A percentile compares a stretch with the other conserved stretches of the same genome.
phyloP scores from a whole-genome alignment of 1,140 invertebrate species.

The Amyelois transitella region DNA sequence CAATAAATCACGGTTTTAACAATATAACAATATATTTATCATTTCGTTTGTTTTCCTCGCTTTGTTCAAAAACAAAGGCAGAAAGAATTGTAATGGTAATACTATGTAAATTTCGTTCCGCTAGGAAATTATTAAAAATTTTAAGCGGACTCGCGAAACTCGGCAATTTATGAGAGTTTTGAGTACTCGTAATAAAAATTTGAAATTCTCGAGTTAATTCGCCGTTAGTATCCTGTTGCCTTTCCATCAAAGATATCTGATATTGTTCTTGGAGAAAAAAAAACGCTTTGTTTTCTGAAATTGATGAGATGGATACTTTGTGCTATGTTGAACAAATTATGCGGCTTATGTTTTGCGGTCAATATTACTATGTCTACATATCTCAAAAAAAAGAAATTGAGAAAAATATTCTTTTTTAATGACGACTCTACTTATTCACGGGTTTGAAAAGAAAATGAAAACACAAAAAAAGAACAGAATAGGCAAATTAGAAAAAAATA shows the following conservation, averaged over 20 bases:
- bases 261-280: constrained; percentile 35
- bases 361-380: too few relatives aligned
- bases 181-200: constrained; percentile 17
- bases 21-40: constrained; percentile 20
- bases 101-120: constrained; percentile 16
- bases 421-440: too few relatives aligned
- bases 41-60: constrained; percentile 17
- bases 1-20: constrained; percentile 1
- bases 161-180: constrained; percentile 10
- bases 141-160: constrained; percentile 7
- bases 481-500: too few relatives aligned
- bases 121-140: constrained; percentile 21
- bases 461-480: too few relatives aligned
- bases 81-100: constrained; percentile 24
- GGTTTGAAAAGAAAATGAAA: too few relatives aligned
- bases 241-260: constrained; percentile 52
- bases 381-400: too few relatives aligned
- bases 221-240: constrained; percentile 35
- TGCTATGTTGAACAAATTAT: too few relatives aligned
- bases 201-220: constrained; percentile 7
- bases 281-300: too few relatives aligned
- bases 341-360: too few relatives aligned
- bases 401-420: too few relatives aligned
- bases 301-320: too few relatives aligned
- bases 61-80: constrained; percentile 10